Evolutionary conservation across 35 echinoderm and acorn worm genomes (phyloP), one percentile per base, ranked within the genome.

Genomic region (Heliocidaris erythrogramma): DNA sequence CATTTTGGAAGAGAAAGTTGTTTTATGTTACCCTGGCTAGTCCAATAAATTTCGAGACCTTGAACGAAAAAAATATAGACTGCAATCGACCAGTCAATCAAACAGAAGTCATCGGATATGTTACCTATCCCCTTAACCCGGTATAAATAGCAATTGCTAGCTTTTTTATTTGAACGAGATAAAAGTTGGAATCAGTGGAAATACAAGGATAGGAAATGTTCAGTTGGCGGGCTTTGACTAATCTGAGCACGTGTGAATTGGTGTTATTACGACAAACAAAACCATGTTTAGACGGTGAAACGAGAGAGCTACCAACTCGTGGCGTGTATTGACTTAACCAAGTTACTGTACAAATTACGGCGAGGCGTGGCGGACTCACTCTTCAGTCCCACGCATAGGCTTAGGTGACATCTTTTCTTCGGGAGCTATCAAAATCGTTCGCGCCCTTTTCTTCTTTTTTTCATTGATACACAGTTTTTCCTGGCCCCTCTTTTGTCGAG

Each of bases 211-310:
- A 89, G 31, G 87, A 89, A 89, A 89, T 89, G 87, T 89, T 89
- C 32, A 89, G 87, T 89, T 89, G 87, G 31, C 31, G 31, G 87
- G 87, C 87, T 49, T 92, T 92, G 47, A 48, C 49, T 92, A 92
- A 92, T 92, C 91, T 29, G 24, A 49, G 49, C 91, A 92, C 91
- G 91, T 92, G 91, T 92, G 91, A 92, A 92, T 92, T 92, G 91
- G 91, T 92, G 91, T 92, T 92, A 92, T 92, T 29, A 92, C 48
- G 91, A 92, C 91, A 92, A 92, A 92, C 91, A 92, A 92, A 30
- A 49, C 29, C 49, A 48, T 92, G 91, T 92, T 92, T 92, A 30
- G 91, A 92, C 49, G 91, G 49, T 92, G 91, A 92, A 92, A 92
- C 91, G 91, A 92, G 91, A 92, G 91, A 49, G n/a, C 49, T 30